A percentile compares a stretch with the other conserved stretches of the same genome.
Conservation (phyloP, 1,140 invertebrate genomes). For the Amyelois transitella region DNA sequence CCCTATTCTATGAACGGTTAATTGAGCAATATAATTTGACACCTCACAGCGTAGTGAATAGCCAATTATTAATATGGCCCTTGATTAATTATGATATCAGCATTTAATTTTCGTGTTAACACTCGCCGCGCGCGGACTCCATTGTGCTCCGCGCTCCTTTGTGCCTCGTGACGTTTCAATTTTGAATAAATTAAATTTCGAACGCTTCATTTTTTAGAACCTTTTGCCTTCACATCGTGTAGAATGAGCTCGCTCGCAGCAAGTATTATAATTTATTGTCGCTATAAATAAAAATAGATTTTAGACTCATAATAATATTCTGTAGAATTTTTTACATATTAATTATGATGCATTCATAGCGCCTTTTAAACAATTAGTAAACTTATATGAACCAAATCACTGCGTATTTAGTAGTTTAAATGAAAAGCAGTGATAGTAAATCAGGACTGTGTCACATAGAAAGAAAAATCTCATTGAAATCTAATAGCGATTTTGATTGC, state of each 20-base stretch:
- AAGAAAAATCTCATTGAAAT: too few relatives aligned
- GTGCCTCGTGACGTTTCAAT: constrained; percentile 71
- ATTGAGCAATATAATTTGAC: constrained; percentile 73
- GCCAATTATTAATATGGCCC: constrained; percentile 73
- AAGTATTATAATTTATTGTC: constrained; percentile 67
- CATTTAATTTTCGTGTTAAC: constrained; percentile 74
- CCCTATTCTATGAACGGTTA: constrained; percentile 61
- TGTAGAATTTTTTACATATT: neutral
- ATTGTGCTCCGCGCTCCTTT: constrained; percentile 60
- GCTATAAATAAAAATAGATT: constrained; percentile 57
- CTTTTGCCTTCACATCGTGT: constrained; percentile 38
- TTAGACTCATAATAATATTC: constrained; percentile 25
- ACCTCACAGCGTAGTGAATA: constrained; percentile 67
- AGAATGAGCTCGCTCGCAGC: constrained; percentile 56
- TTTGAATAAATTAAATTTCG: constrained; percentile 74
- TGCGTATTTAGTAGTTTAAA: neutral
- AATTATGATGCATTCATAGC: neutral
- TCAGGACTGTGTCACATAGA: neutral
- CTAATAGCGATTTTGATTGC: too few relatives aligned
- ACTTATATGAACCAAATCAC: constrained; percentile 2
- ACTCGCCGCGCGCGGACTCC: constrained; percentile 38
- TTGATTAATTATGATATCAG: constrained; percentile 74
- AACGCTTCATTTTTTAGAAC: constrained; percentile 69
- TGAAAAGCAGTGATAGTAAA: neutral
- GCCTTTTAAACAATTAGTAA: constrained; percentile 1